Evolutionary conservation across 2,888 invertebrate genomes (phyloP), one percentile per base, ranked within the genome.

Genomic region (Sesia apiformis): DNA sequence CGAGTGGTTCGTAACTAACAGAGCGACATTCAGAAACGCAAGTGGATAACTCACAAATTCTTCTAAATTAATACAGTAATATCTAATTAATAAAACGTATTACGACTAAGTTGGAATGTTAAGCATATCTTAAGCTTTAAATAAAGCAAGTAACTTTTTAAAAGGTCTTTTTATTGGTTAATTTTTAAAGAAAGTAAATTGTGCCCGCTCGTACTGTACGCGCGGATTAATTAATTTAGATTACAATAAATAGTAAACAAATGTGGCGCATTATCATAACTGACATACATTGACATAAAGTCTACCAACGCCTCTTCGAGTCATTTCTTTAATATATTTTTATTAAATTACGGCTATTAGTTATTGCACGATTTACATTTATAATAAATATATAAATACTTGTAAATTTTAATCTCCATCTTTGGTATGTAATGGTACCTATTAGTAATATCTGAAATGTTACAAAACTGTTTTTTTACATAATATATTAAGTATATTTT

Each of bases 361-460:
- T 90, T 90, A 90, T 90, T 90, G 90, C 90, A 90, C 90, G 81
- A 86, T 89, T 90, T 89, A 88, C 81, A 87, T 86, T 86, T 84
- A 87, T 81, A 87, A 88, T 90, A 88, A 87, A 89, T 88, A 88
- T 87, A 89, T 88, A 88, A 88, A 87, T 89, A 89, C 85, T 89
- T 89, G 87, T 87, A 88, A 86, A 86, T 87, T 87, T 80, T 74
- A 76, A 78, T 86, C 78, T 85, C 74, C 84, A 83, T 86, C 79
- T 88, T 85, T 85, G 82, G 85, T 87, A 85, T 84, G 83, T 84
- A 80, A 84, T 84, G 86, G 81, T 84, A 83, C 84, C 85, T 86
- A 87, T 86, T 74, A 74, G 65, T 77, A 81, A 82, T 86, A 87
- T 87, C 76, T 85, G 87, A 86, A 87, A 84, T 86, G 84, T 87